phyloP scores from a whole-genome alignment of 2,888 invertebrate species.

The Leptopilina myrica region DNA sequence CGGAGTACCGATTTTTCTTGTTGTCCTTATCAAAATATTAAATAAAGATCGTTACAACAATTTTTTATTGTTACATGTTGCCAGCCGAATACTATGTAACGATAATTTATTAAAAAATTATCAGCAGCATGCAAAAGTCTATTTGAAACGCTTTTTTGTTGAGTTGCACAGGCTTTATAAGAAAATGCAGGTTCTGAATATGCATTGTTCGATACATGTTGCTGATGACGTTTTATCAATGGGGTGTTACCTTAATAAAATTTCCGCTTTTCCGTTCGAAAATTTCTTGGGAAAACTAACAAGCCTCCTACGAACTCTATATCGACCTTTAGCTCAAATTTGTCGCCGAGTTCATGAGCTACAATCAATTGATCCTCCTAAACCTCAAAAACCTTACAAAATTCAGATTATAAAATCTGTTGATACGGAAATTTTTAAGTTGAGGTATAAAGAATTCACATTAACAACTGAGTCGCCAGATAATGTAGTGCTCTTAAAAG shows the following conservation, averaged over 20 bases:
- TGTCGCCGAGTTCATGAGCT: not conserved
- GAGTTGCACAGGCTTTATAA: not conserved
- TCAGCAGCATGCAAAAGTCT: not conserved
- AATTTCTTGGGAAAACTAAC: not conserved
- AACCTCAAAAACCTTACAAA: no score
- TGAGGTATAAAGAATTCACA: slow-evolving; percentile 21
- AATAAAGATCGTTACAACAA: slow-evolving; percentile 40
- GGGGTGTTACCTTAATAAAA: not conserved
- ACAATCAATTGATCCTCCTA: not conserved
- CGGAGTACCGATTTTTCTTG: no score
- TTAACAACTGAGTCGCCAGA: slow-evolving; percentile 22
- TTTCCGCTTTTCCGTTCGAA: not conserved
- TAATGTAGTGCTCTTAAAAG: slow-evolving; percentile 35
- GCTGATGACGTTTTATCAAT: not conserved
- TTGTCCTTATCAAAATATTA: slow-evolving; percentile 40
- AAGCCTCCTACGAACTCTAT: not conserved
- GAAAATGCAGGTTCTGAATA: not conserved
- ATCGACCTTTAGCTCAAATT: not conserved
- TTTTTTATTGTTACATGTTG: slow-evolving; percentile 48
- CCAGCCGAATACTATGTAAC: slow-evolving; percentile 26
- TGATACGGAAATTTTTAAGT: not conserved
- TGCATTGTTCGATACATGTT: not conserved
- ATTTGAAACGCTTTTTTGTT: not conserved
- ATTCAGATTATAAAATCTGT: not conserved
- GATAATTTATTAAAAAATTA: not conserved